Evolutionary conservation across 2,797 vertebrate species (phyloP).

Genomic region (Sebastolobus alascanus): DNA sequence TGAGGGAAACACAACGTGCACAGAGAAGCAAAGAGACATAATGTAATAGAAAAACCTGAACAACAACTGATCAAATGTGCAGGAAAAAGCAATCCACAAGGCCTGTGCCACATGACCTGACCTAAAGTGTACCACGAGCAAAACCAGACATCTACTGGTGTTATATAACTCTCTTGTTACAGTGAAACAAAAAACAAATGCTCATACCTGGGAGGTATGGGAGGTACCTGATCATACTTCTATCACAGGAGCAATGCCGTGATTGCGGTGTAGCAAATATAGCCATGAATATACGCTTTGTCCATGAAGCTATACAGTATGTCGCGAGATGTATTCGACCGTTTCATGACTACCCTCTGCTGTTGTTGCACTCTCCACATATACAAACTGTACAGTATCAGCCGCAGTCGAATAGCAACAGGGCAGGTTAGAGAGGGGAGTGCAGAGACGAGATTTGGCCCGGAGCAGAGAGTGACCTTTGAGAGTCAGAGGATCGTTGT

Average conservation of each 20-base stretch:
- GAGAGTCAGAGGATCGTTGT: conserved; percentile 24
- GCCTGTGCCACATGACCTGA: neutral
- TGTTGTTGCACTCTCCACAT: neutral
- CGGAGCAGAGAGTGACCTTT: conserved; percentile 23
- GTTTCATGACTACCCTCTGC: neutral
- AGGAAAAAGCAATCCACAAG: neutral
- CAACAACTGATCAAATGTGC: too few relatives aligned
- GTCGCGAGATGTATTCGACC: neutral
- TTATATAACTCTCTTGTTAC: neutral
- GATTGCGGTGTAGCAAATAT: neutral
- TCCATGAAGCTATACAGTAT: neutral
- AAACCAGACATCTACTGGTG: neutral
- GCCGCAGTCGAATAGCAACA: neutral
- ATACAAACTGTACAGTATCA: neutral
- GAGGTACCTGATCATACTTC: neutral
- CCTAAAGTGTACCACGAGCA: neutral
- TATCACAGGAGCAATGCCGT: neutral
- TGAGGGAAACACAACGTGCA: neutral
- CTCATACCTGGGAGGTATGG: too few relatives aligned
- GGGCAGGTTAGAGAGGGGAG: neutral
- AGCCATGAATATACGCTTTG: conserved; percentile 8
- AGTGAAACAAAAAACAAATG: neutral
- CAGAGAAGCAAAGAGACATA: neutral
- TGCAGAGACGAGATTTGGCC: neutral
- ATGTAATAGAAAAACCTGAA: neutral